phyloP scores from a whole-genome alignment of 2,888 invertebrate genomes.

The Eupithecia pulchellata region DNA sequence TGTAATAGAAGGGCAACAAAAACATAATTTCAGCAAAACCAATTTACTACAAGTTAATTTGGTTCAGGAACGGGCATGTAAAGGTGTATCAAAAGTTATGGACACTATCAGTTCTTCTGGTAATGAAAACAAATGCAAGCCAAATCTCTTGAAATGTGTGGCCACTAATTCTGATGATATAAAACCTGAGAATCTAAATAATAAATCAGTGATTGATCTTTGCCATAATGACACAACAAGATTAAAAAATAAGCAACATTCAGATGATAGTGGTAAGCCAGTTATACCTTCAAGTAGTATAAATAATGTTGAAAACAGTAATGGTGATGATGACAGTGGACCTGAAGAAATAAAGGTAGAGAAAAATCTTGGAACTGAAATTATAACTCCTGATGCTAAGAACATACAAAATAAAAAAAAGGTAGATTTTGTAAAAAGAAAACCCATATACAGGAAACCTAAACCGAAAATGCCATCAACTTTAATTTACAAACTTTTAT shows the following conservation, averaged over 20 bases:
- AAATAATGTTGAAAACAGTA: constrained; percentile 10
- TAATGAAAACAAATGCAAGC: not conserved
- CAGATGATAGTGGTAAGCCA: not conserved
- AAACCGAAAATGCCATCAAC: constrained; percentile 79
- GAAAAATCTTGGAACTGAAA: constrained; percentile 28
- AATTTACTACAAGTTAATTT: not conserved
- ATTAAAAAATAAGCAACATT: not conserved
- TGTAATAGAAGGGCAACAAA: constrained; percentile 6
- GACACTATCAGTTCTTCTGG: not conserved
- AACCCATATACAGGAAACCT: constrained; percentile 37
- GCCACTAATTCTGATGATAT: not conserved
- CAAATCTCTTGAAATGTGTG: not conserved
- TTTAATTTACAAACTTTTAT: constrained; percentile 89
- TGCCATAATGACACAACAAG: not conserved
- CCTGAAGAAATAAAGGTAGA: constrained; percentile 72
- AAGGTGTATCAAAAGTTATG: not conserved
- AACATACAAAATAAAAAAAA: constrained; percentile 26
- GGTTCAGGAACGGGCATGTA: not conserved
- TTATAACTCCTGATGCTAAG: constrained; percentile 12
- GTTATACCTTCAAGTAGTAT: not conserved
- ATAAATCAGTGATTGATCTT: not conserved
- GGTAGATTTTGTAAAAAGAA: constrained; percentile 41
- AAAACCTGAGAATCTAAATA: not conserved
- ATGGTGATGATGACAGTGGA: constrained; percentile 69
- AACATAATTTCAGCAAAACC: not conserved